Conservation (phyloP, 2,113 vertebrate genomes). For the Tauraco erythrolophus region DNA sequence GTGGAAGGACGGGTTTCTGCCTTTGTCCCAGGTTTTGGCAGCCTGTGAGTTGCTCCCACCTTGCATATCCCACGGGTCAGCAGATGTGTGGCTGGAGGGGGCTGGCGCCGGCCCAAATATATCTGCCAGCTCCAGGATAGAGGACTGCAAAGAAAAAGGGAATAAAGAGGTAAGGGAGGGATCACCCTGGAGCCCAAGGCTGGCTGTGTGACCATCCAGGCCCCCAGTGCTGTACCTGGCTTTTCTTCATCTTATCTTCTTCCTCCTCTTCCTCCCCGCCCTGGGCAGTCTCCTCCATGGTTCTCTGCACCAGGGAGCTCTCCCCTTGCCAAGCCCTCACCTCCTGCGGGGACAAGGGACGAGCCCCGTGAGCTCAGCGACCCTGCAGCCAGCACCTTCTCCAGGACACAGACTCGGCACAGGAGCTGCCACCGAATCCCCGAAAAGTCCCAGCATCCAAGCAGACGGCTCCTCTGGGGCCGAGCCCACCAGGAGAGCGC, state of each 20-base stretch:
- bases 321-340: slow-evolving; percentile 86
- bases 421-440: slow-evolving; percentile 30
- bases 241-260: slow-evolving; percentile 80
- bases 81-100: slow-evolving; percentile 74
- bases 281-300: slow-evolving; percentile 78
- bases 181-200: background rate
- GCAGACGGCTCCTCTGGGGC: background rate
- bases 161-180: slow-evolving; percentile 11
- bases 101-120: slow-evolving; percentile 83
- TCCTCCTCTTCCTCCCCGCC: slow-evolving; percentile 80
- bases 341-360: slow-evolving; percentile 79
- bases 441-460: background rate
- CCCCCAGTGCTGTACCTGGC: slow-evolving; percentile 68
- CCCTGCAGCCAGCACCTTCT: background rate
- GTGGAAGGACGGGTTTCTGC: background rate
- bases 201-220: background rate
- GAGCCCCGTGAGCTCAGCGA: background rate
- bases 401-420: background rate
- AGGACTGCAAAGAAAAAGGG: slow-evolving; percentile 79
- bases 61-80: slow-evolving; percentile 85
- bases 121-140: slow-evolving; percentile 92
- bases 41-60: slow-evolving; percentile 23
- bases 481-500: background rate
- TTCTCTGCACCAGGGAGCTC: slow-evolving; percentile 83
- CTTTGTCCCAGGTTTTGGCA: background rate